phyloP scores from a whole-genome alignment of 2,797 vertebrate species.

The Knipowitschia caucasica region DNA sequence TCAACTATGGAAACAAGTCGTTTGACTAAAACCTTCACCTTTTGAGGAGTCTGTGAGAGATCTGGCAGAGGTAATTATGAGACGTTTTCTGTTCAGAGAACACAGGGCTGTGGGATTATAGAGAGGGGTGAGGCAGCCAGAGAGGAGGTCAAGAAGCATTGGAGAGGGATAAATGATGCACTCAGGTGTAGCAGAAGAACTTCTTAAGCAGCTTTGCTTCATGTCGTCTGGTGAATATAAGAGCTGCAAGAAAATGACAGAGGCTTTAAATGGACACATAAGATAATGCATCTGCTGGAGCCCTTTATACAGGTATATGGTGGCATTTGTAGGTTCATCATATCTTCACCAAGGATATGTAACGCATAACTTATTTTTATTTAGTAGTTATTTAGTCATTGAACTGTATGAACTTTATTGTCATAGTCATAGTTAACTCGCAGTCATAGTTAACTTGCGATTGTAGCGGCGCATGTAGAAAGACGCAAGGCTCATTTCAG shows the following conservation, averaged over 20 bases:
- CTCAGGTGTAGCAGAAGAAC: background rate
- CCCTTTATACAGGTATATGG: background rate
- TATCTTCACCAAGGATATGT: too few species aligned
- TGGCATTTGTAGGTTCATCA: too few species aligned
- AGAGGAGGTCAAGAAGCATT: constrained; percentile 4
- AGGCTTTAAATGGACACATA: background rate
- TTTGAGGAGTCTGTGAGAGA: background rate
- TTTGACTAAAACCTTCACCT: background rate
- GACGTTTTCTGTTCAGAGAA: background rate
- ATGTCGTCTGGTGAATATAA: background rate
- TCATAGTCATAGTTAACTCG: too few species aligned
- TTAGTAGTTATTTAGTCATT: too few species aligned
- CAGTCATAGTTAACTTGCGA: too few species aligned
- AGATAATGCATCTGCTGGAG: background rate
- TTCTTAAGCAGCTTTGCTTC: constrained; percentile 6
- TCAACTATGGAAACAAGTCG: background rate
- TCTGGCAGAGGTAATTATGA: background rate
- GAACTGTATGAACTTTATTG: background rate
- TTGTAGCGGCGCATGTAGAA: too few species aligned
- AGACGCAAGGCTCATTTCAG: too few species aligned
- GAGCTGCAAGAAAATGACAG: background rate
- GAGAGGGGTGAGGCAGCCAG: background rate
- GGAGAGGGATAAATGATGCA: background rate
- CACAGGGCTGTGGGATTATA: constrained; percentile 6
- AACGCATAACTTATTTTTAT: too few species aligned